Base-by-base conservation (phyloP, 2,113 vertebrate genomes). In the Phyllopteryx taeniolatus region DNA sequence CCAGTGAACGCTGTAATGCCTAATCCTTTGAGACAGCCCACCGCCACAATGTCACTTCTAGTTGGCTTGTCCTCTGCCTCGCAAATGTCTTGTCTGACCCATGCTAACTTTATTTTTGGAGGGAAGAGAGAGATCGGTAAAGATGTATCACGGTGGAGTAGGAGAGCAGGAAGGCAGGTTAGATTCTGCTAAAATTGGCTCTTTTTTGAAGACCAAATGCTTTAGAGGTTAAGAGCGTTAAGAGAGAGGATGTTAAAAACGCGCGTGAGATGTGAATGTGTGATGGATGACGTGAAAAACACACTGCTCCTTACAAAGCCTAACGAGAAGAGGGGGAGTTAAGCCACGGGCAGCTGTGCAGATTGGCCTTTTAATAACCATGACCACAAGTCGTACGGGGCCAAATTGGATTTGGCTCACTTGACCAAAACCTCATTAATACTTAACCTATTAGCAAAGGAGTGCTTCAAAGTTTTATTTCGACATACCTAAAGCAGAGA, bases 1-100 rank as follows among this genome's bases (percentile, higher is more conserved):
- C 79, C 86, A 86, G 85, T 92, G 91, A 93, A 87, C 79, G 90
- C 90, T 92, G 90, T 93, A 90, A 89, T 87, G 84, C 87, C 85
- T 93, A 92, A 93, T 91, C 92, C 90, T 92, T 77, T 85, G 89
- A 92, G 92, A 93, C 91, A 92, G 91, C 88, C 87, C 83, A 85
- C 79, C 88, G 91, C 91, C 83, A 90, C 90, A 91, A 91, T 93
- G 91, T 92, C 92, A 92, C 90, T 93, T 92, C 90, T 85, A 87
- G 86, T 92, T 93, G 84, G 86, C 85, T 79, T 85, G 87, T 92
- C 89, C 86, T 91, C 86, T 87, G 87, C 86, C 79, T 90, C 67
- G 70, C 83, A 82, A 89, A 89, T 86, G 87, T 89, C 86, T 88
- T 82, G 81, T 87, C 89, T 89, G 90, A 89, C 88, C 81, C 83